Evolutionary conservation across 2,888 invertebrate genomes (phyloP).

Genomic region (Sphecodes monilicornis): DNA sequence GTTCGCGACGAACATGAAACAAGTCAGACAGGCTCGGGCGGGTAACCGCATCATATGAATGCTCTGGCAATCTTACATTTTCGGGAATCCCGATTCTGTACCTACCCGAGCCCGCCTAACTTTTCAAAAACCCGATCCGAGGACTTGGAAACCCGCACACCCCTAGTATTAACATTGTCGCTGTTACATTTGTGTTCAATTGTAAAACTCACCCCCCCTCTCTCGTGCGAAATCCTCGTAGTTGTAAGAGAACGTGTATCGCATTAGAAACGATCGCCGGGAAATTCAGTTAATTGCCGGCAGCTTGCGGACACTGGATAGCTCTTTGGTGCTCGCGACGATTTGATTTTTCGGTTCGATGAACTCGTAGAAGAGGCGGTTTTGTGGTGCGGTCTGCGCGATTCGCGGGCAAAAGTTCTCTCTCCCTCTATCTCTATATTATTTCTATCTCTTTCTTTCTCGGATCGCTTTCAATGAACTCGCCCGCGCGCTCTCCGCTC

Average conservation of each 20-base stretch:
- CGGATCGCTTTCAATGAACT: constrained; percentile 52
- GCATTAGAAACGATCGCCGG: constrained; percentile 1
- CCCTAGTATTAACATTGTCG: no score
- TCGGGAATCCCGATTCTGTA: no score
- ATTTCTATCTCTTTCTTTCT: background rate
- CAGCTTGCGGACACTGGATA: constrained; percentile 31
- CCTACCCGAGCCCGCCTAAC: no score
- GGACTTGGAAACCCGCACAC: no score
- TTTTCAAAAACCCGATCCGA: no score
- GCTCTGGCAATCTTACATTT: no score
- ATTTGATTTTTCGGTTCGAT: constrained; percentile 36
- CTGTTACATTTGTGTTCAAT: constrained; percentile 8
- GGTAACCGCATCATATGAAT: no score
- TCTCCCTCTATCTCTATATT: background rate
- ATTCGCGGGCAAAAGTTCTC: constrained; percentile 44
- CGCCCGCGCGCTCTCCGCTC: constrained; percentile 31
- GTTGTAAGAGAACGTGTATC: background rate
- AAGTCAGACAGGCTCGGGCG: no score
- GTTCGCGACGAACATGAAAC: no score
- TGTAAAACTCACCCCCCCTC: background rate
- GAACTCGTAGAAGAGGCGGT: constrained; percentile 37
- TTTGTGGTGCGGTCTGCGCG: constrained; percentile 18
- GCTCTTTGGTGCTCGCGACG: background rate
- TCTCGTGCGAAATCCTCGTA: no score
- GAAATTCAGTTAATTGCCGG: constrained; percentile 27